Evolutionary conservation across 2,888 invertebrate species (phyloP).

Genomic region (Ceraclea dissimilis): DNA sequence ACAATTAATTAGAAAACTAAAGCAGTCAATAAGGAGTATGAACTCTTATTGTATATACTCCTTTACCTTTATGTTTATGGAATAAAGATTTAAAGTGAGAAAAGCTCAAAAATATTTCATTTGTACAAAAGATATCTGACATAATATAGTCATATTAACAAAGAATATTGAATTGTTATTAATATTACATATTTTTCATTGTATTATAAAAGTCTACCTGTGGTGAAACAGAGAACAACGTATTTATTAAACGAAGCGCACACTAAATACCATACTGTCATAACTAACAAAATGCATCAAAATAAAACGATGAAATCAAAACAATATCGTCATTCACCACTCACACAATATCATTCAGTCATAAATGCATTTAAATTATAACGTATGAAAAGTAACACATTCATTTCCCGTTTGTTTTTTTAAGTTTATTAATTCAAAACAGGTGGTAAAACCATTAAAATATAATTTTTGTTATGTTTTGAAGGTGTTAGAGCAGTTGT

Average conservation of each 20-base stretch:
- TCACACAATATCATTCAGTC: background rate
- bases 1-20: no score
- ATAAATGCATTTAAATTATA: background rate
- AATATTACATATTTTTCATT: background rate
- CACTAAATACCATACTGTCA: background rate
- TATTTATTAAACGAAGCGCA: background rate
- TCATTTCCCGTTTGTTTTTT: background rate
- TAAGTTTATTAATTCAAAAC: background rate
- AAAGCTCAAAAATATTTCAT: no score
- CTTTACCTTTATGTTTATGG: no score
- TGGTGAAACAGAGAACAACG: background rate
- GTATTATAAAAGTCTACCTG: background rate
- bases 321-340: background rate
- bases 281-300: background rate
- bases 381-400: background rate
- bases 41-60: no score
- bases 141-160: slow-evolving; percentile 4
- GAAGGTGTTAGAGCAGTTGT: slow-evolving; percentile 10
- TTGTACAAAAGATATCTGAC: background rate
- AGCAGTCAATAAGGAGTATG: no score
- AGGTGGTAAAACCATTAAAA: slow-evolving; percentile 8
- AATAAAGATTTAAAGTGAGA: no score
- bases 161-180: slow-evolving; percentile 2
- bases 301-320: background rate
- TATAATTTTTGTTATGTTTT: background rate